Evolutionary conservation across 1,140 invertebrate species (phyloP), one percentile per base, ranked within the genome.

Genomic region (Ceratosolen fusciceps): DNA sequence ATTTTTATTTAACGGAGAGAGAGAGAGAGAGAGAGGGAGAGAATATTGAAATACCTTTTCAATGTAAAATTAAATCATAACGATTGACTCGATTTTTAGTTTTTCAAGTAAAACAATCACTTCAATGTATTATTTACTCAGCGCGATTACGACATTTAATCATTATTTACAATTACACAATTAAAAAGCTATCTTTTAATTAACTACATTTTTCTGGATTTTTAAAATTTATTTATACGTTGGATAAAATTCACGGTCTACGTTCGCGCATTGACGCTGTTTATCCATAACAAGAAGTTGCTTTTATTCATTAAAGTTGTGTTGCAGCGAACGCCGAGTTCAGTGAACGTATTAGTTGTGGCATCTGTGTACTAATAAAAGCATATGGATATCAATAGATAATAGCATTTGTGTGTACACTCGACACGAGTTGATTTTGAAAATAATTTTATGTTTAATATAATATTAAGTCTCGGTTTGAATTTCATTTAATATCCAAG

Each of bases 201-300:
- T n/a, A n/a, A n/a, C n/a, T n/a, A n/a, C n/a, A n/a, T n/a, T n/a
- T n/a, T n/a, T n/a, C n/a, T n/a, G n/a, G n/a, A n/a, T n/a, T n/a
- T n/a, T n/a, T n/a, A n/a, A n/a, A n/a, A n/a, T n/a, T 43, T 43
- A 12, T 65, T 68, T 68, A 54, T 52, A 37, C 10, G 60, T 12
- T 10, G 2, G 47, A 54, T n/a, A 4, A 21, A 77, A 73, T 73
- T 54, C 37, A 77, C 60, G 70, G 76, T 78, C 62, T 78, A 62
- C 68, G 60, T 73, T 65, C n/a, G 24, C 12, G 26, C 58, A 49
- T 75, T 10, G 39, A 31, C 19, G 24, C 67, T 16, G 70, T 77
- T 58, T 77, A 56, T 58, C 1, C 47, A 14, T 52, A 77, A 54
- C 34, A 43, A 68, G 52, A 76, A 67, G 43, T 65, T n/a, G 47